Percentiles rank a stretch among this genome's conserved stretches.
phyloP scores from a whole-genome alignment of 2,888 invertebrate species.

The Carterocephalus palaemon region DNA sequence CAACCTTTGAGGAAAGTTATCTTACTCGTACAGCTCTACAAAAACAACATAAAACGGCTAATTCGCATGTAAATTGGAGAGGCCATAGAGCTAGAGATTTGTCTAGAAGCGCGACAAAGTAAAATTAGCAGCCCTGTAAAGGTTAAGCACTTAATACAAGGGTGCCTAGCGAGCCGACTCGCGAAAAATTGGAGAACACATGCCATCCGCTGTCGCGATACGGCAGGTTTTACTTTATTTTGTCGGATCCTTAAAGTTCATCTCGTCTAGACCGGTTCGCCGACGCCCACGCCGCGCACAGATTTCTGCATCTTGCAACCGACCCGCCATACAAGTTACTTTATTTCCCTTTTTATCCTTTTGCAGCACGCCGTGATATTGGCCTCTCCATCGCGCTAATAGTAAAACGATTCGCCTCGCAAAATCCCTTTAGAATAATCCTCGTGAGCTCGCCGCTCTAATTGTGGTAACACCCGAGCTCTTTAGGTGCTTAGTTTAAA shows the following conservation, averaged over 20 bases:
- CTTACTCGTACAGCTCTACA: neutral
- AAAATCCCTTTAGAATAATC: slow-evolving; percentile 42
- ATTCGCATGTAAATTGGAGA: neutral
- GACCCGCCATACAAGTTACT: slow-evolving; percentile 72
- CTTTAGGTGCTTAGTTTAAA: slow-evolving; percentile 3
- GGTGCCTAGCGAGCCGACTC: slow-evolving; percentile 28
- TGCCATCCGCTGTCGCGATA: slow-evolving; percentile 61
- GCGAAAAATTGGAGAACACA: slow-evolving; percentile 49
- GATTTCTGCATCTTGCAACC: slow-evolving; percentile 77
- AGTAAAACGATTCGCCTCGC: slow-evolving; percentile 54
- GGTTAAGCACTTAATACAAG: slow-evolving; percentile 13
- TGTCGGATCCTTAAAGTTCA: slow-evolving; percentile 73
- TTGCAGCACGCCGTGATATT: slow-evolving; percentile 68
- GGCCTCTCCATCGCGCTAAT: slow-evolving; percentile 56
- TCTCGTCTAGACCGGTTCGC: slow-evolving; percentile 76
- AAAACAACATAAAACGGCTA: neutral
- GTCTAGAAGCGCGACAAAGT: slow-evolving; percentile 4
- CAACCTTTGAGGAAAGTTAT: no score
- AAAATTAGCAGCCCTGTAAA: slow-evolving; percentile 15
- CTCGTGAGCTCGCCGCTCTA: slow-evolving; percentile 28
- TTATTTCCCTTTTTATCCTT: slow-evolving; percentile 72
- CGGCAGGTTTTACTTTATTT: slow-evolving; percentile 67
- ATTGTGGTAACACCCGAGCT: slow-evolving; percentile 27
- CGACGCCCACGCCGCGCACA: slow-evolving; percentile 68
- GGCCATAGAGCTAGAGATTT: slow-evolving; percentile 4